Base-by-base conservation (phyloP, 2,888 invertebrate species). In the Suillia variegata region DNA sequence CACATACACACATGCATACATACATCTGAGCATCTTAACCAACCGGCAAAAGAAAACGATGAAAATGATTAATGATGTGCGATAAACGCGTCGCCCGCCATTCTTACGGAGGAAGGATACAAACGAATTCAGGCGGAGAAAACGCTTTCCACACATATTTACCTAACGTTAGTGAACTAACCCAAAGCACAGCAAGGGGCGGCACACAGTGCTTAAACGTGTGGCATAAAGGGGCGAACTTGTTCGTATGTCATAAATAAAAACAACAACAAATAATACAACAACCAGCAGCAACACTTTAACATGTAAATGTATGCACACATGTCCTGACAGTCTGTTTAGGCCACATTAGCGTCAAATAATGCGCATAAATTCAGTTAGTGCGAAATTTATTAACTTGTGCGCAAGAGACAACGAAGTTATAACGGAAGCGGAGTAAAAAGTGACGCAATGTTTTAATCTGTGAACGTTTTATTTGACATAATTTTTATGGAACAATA, bases 21-120 rank as follows among this genome's bases (percentile, higher is more conserved):
- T 63, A 18, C 26, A 20, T 24, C n/a, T 10, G 24, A 1, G 21
- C 26, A 6, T 26, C 26, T 10, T 6, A 6, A 26, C 26, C 26
- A 26, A 10, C 26, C 26, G 26, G 6, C 26, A 10, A 26, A 5
- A 38, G n/a, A 38, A 38, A 20, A 26, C 51, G 33, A 12, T 56
- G 51, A 67, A 70, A 76, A 78, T 79, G 79, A 79, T 79, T 77
- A 80, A 79, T 77, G 80, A 76, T 71, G 74, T 77, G 77, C 75
- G 74, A 73, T 65, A 70, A 64, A n/a, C n/a, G n/a, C n/a, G n/a
- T n/a, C n/a, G n/a, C n/a, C n/a, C n/a, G n/a, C n/a, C n/a, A n/a
- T n/a, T n/a, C n/a, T n/a, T n/a, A n/a, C n/a, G n/a, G 59, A 70
- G 67, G 33, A 64, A 67, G 62, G 51, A 26, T 31, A 31, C 18